Conservation (phyloP, 2,797 vertebrate genomes). For the Notolepis coatsorum region DNA sequence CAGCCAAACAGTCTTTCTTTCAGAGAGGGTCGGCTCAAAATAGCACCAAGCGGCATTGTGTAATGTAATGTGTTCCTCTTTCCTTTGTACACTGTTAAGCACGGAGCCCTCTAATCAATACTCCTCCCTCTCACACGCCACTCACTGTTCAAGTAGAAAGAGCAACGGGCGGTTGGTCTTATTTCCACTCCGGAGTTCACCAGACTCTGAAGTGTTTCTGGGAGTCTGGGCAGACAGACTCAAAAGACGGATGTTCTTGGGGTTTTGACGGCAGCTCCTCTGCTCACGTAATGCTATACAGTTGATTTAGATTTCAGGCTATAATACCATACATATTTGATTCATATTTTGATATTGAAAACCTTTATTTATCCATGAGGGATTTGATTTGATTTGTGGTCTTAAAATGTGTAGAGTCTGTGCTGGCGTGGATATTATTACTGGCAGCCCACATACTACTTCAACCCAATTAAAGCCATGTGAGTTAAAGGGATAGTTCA, state of each 20-base stretch:
- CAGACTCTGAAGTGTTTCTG: constrained; percentile 68
- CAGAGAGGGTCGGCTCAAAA: constrained; percentile 65
- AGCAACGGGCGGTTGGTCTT: constrained; percentile 48
- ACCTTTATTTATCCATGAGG: not conserved
- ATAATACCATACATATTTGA: constrained; percentile 8
- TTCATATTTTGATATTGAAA: not conserved
- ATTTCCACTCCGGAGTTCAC: constrained; percentile 66
- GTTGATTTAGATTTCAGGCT: not conserved
- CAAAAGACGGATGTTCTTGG: constrained; percentile 3
- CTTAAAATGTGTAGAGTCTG: constrained; percentile 25
- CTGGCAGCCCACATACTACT: constrained; percentile 11
- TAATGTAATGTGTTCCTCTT: constrained; percentile 64
- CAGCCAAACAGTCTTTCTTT: constrained; percentile 41
- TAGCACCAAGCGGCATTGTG: constrained; percentile 74
- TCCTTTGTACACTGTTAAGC: constrained; percentile 61
- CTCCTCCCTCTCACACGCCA: constrained; percentile 73
- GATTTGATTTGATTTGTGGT: constrained; percentile 12
- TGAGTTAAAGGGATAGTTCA: no score
- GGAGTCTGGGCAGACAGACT: constrained; percentile 40
- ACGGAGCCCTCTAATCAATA: constrained; percentile 74
- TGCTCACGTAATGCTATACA: constrained; percentile 23
- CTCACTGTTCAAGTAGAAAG: constrained; percentile 38
- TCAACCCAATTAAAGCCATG: constrained; percentile 10
- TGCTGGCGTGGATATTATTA: not conserved
- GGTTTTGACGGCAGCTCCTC: constrained; percentile 12